Evolutionary conservation across 2,888 invertebrate genomes (phyloP), one percentile per base, ranked within the genome.

Genomic region (Troglohyphantes excavatus): DNA sequence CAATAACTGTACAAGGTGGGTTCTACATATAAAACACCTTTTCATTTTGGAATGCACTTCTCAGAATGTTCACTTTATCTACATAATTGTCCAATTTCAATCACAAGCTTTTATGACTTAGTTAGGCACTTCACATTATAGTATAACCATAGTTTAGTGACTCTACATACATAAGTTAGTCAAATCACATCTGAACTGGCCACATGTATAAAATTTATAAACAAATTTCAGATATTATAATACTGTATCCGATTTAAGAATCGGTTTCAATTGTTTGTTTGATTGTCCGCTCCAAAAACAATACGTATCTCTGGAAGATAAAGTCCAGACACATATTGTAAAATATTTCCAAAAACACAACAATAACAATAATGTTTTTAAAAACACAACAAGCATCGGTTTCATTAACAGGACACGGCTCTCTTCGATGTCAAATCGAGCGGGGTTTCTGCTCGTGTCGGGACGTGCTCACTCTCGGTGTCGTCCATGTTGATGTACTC

Each of bases 181-280:
- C 63, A 76, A 82, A 89, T 89, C 88, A 89, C 88, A 89, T 82
- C 75, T 76, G 76, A 89, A 89, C 88, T 89, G 88, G 88, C 88
- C 82, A 76, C 79, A 21, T 76, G 23, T 61, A 59, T 89, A 68
- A 67, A 76, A 73, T 53, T 75, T 26, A 43, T 76, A 68, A 76
- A 82, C 23, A 68, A 59, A 86, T 70, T 19, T 63, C 63, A 59
- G 46, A 75, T 75, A 29, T 73, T 89, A 81, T 83, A 89, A 89
- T 82, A 89, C 82, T 82, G 81, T 67, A 81, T 87, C 81, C 72
- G 65, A 82, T 21, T 46, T 13, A 73, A 82, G 68, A 88, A 75
- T 19, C 63, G 11, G 65, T 39, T 27, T 59, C 67, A 19, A 67
- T 61, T 67, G 65, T 75, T 19, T 23, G 65, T 53, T 53, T 72